A percentile compares a stretch with the other conserved stretches of the same genome.
Evolutionary conservation across 2,888 invertebrate species (phyloP).

Genomic region (Thecophora atra): DNA sequence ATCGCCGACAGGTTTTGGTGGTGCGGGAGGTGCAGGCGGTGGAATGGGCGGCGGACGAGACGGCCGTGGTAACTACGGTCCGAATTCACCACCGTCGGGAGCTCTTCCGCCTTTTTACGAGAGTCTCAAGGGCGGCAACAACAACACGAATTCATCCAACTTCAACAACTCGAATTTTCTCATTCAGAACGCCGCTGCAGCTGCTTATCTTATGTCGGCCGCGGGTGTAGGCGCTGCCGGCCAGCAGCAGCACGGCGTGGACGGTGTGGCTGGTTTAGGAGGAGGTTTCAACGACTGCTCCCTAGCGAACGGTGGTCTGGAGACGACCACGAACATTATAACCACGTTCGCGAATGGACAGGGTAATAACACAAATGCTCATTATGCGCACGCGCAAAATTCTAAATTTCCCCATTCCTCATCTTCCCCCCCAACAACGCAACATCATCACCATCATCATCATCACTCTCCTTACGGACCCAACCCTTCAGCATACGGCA

Average conservation of each 20-base stretch:
- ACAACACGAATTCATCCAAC: conserved; percentile 66
- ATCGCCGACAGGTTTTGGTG: conserved; percentile 59
- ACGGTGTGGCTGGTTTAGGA: conserved; percentile 68
- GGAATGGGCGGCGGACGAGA: conserved; percentile 83
- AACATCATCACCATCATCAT: conserved; percentile 38
- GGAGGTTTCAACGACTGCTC: conserved; percentile 45
- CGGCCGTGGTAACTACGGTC: conserved; percentile 86
- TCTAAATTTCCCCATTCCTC: conserved; percentile 45
- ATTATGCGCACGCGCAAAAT: conserved; percentile 33
- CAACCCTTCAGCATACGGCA: conserved; percentile 82
- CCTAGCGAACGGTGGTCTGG: conserved; percentile 40
- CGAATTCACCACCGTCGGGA: conserved; percentile 87
- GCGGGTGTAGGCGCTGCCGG: conserved; percentile 64
- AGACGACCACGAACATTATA: conserved; percentile 43
- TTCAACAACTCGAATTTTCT: conserved; percentile 69
- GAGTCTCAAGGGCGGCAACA: conserved; percentile 82
- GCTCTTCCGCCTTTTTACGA: conserved; percentile 91
- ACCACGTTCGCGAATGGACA: conserved; percentile 58
- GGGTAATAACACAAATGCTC: conserved; percentile 51
- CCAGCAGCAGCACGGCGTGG: conserved; percentile 39
- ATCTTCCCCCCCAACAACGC: conserved; percentile 29
- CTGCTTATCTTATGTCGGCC: conserved; percentile 69
- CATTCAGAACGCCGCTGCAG: conserved; percentile 73
- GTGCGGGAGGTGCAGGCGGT: conserved; percentile 74
- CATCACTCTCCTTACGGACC: conserved; percentile 54